Base-by-base conservation (phyloP, 2,797 vertebrate species). In the Otolemur crassicaudatus region DNA sequence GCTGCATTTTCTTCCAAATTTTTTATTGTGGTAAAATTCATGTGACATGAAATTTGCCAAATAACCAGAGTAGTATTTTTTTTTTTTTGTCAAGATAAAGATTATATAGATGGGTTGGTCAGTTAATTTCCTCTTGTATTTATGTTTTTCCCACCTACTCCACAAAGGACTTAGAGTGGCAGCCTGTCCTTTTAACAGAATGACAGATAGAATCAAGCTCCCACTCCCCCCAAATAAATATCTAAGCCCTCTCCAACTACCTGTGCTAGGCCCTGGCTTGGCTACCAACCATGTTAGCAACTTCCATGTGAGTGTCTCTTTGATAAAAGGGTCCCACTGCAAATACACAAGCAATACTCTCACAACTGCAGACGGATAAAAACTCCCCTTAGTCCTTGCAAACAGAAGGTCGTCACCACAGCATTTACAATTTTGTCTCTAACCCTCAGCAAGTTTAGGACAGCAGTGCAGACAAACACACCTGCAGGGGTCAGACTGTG, bases 91-190 rank as follows among this genome's bases (percentile, higher is more conserved):
- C 84, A 89, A 86, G 69, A 86, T 43, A 85, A 85, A 84, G 46
- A 95, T 72, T 27, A 37, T 81, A 34, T 67, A 86, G 92, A 5
- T 43, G 60, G 76, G 56, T 85, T 70, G 76, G 13, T 58, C 40
- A 23, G 73, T 67, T 86, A 84, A 81, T 34, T 81, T 91, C 87
- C 69, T 94, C 67, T 75, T 77, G 43, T 61, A 63, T 81, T 40
- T 79, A 87, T 14, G 25, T 16, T 75, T 87, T 89, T 91, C 77
- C 89, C 86, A 94, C 60, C 79, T 82, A 83, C 76, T 96, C 65
- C 29, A 40, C 61, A 75, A 83, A 96, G 70, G 83, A 89, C 81
- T 61, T 37, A 63, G 11, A 69, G 61, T 43, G 29, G 90, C 83
- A 83, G 60, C n/a, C 86, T 40, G 81, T 43, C 79, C 72, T 94